Evolutionary conservation across 2,113 vertebrate genomes (phyloP).

Genomic region (Oryzias celebensis): DNA sequence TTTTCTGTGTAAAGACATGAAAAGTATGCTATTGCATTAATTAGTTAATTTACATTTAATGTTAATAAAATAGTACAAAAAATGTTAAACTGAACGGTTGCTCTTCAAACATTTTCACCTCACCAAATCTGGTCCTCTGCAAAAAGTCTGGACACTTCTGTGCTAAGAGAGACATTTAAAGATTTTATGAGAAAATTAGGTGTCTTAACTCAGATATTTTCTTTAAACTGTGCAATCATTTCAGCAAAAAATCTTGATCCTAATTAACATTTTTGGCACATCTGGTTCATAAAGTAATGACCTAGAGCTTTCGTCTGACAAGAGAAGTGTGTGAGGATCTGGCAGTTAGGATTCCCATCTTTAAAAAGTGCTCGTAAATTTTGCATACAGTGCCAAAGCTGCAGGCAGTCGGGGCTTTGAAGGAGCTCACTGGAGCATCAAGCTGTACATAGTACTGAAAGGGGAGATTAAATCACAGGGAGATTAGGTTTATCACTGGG

Average conservation of each 20-base stretch:
- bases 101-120: too few species aligned
- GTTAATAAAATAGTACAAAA: too few species aligned
- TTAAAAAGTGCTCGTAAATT: conserved; percentile 35
- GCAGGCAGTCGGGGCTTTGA: conserved; percentile 46
- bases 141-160: too few species aligned
- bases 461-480: conserved; percentile 52
- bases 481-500: conserved; percentile 51
- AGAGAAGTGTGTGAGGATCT: conserved; percentile 5
- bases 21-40: too few species aligned
- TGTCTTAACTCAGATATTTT: too few species aligned
- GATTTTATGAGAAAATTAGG: too few species aligned
- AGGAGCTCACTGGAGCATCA: conserved; percentile 54
- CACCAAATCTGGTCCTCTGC: too few species aligned
- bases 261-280: background rate
- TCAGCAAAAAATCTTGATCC: background rate
- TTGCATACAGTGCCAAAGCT: conserved; percentile 40
- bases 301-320: conserved; percentile 17
- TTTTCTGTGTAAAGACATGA: too few species aligned
- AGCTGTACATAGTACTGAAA: conserved; percentile 36
- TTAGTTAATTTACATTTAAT: too few species aligned
- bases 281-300: conserved; percentile 4
- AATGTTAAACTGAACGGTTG: too few species aligned
- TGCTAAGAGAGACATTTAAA: too few species aligned
- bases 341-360: conserved; percentile 42
- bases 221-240: too few species aligned